phyloP scores from a whole-genome alignment of 2,888 invertebrate species.

The Cepaea hortensis region DNA sequence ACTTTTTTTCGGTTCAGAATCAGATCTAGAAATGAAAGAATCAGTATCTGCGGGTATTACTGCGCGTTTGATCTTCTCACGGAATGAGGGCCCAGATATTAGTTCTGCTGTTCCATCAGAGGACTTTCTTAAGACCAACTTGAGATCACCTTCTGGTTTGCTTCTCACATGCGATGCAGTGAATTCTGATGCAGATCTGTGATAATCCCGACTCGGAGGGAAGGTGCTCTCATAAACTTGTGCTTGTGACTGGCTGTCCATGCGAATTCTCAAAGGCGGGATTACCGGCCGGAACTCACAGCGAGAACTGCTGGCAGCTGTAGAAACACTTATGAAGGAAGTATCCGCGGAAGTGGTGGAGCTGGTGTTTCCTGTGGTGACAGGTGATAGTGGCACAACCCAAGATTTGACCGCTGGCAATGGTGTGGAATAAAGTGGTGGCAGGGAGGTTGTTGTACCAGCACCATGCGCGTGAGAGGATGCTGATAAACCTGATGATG shows the following conservation, averaged over 20 bases:
- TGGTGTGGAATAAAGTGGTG: not conserved
- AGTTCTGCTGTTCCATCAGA: slow-evolving; percentile 48
- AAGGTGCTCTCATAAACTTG: slow-evolving; percentile 44
- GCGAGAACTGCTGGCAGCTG: not conserved
- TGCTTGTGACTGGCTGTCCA: slow-evolving; percentile 42
- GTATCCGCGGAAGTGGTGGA: not conserved
- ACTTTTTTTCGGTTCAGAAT: not conserved
- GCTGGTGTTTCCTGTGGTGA: not conserved
- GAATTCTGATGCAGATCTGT: slow-evolving; percentile 32
- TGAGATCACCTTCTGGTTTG: slow-evolving; percentile 45
- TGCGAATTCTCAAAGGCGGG: slow-evolving; percentile 46
- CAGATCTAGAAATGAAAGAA: not conserved
- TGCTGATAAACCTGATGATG: slow-evolving; percentile 10
- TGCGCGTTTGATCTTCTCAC: slow-evolving; percentile 30
- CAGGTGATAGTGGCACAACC: not conserved
- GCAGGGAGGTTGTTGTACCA: not conserved
- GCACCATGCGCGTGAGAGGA: slow-evolving; percentile 1
- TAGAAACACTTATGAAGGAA: not conserved
- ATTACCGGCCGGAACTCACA: slow-evolving; percentile 39
- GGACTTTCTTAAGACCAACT: slow-evolving; percentile 41
- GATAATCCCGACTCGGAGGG: slow-evolving; percentile 14
- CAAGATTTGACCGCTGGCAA: not conserved
- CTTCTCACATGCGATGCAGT: slow-evolving; percentile 10
- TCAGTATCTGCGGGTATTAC: not conserved
- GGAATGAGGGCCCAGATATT: slow-evolving; percentile 45